Evolutionary conservation across 1,140 invertebrate genomes (phyloP).

Genomic region (Diachasma alloeum): DNA sequence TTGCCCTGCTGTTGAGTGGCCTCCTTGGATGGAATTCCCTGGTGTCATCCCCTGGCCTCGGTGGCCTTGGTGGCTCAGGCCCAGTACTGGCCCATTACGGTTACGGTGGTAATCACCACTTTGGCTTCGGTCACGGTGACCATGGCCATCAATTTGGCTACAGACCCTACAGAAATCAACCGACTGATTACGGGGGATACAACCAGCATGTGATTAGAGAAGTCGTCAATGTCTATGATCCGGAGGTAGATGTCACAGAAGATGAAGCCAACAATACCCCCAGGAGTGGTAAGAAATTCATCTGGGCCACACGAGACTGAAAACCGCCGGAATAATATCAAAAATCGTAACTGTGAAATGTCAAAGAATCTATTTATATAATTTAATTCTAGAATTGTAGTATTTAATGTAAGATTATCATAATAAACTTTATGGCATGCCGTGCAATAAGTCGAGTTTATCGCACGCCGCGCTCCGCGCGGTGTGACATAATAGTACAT

Average conservation of each 20-base stretch:
- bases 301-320: slow-evolving; percentile 45
- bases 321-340: not conserved
- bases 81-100: slow-evolving; percentile 10
- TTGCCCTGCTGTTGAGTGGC: slow-evolving; percentile 74
- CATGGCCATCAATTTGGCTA: slow-evolving; percentile 40
- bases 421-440: no score
- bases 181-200: slow-evolving; percentile 41
- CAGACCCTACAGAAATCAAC: slow-evolving; percentile 35
- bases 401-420: no score
- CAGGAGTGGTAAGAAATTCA: slow-evolving; percentile 49
- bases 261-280: slow-evolving; percentile 30
- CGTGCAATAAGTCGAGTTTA: no score
- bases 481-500: no score
- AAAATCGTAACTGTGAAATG: no score
- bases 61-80: not conserved
- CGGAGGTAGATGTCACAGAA: slow-evolving; percentile 36
- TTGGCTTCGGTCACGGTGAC: slow-evolving; percentile 18
- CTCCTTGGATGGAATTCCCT: slow-evolving; percentile 68
- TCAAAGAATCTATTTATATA: no score
- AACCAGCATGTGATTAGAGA: slow-evolving; percentile 58
- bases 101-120: slow-evolving; percentile 24
- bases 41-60: slow-evolving; percentile 21
- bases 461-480: no score
- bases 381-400: no score
- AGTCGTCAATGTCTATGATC: slow-evolving; percentile 55